Evolutionary conservation across 2,113 vertebrate genomes (phyloP).

Genomic region (Sarotherodon lohbergeri): DNA sequence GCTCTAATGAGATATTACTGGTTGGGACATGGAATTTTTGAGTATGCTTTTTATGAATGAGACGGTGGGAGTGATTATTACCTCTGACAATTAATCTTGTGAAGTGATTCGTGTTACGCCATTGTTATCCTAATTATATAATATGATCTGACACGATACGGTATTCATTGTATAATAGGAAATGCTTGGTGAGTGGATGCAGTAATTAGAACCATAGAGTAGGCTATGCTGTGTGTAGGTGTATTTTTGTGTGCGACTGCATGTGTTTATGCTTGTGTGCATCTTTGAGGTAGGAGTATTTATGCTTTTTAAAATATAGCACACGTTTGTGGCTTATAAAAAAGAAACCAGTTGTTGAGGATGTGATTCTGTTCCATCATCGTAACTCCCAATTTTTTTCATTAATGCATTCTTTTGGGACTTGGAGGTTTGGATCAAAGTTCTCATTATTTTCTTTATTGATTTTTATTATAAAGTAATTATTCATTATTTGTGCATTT

Average conservation of each 20-base stretch:
- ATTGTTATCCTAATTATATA: not conserved
- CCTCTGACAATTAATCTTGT: slow-evolving; percentile 22
- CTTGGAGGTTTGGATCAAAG: not conserved
- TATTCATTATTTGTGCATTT: slow-evolving; percentile 12
- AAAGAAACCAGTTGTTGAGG: not conserved
- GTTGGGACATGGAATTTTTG: slow-evolving; percentile 18
- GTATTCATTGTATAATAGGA: not conserved
- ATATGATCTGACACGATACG: not conserved
- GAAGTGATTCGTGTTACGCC: slow-evolving; percentile 15
- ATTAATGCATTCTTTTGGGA: not conserved
- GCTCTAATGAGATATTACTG: slow-evolving; percentile 53
- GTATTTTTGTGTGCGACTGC: not conserved
- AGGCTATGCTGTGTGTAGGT: not conserved
- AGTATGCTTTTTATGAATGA: slow-evolving; percentile 42
- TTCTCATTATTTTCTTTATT: slow-evolving; percentile 11
- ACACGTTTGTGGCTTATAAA: not conserved
- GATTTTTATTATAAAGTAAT: slow-evolving; percentile 15
- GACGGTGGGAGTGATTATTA: slow-evolving; percentile 13
- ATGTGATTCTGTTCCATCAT: not conserved
- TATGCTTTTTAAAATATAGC: not conserved
- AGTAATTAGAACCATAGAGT: not conserved
- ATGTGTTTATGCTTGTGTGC: not conserved
- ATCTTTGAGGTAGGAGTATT: not conserved
- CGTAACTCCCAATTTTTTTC: not conserved
- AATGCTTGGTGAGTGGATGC: not conserved